Evolutionary conservation across 2,888 invertebrate genomes (phyloP), one percentile per base, ranked within the genome.

Genomic region (Drosophila bunnanda): DNA sequence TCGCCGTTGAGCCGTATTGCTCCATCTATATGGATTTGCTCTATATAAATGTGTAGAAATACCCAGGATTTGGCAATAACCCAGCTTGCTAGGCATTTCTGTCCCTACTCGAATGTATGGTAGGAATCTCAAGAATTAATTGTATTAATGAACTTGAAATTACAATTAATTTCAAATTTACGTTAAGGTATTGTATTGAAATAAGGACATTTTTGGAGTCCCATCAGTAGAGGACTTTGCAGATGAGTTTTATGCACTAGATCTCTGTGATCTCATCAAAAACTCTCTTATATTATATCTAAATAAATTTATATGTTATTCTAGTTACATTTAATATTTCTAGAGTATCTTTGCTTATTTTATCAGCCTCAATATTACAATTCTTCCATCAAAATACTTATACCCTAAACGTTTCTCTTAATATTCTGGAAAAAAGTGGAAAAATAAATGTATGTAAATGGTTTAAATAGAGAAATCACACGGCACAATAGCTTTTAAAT

Each of bases 1-100:
- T 60, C 68, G 66, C 56, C 48, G 57, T 36, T 52, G 58, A 64
- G 34, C 67, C 68, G 36, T 61, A 41, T 43, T 55, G 66, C 65
- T 55, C 60, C 66, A 46, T 56, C 43, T 34, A 65, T 34, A 22
- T 28, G 25, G 8, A 38, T 46, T 52, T 65, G 44, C 50, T 60
- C 48, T 38, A 56, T 32, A 32, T 43, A 44, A n/a, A 48, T 20
- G 17, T 38, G 15, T 22, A 32, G 2, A 22, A 52, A 34, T 20
- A 22, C 3, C 6, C 0, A 34, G 25, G 20, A 25, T 28, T 41
- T 39, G n/a, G 20, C n/a, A 25, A 52, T 15, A 28, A 50, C 25
- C 2, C 10, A 25, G 17, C 15, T 38, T 12, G n/a, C 4, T 41
- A 15, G 20, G 12, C 17, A 17, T 12, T 46, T 12, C 2, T 20